Conservation (phyloP, 2,888 invertebrate species). For the Seira musarum region DNA sequence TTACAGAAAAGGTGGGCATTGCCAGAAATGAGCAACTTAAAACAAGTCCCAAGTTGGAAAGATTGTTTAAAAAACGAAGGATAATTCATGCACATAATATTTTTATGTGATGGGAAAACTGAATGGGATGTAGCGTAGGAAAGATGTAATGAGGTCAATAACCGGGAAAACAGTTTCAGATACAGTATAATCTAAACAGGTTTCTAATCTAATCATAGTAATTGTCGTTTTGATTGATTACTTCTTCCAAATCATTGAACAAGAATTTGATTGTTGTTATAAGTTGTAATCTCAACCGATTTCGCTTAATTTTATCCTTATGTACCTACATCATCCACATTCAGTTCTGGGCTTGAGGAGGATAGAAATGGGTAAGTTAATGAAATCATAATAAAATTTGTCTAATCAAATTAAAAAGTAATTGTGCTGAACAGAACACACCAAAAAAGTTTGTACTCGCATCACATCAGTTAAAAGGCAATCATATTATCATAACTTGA, state of each 20-base stretch:
- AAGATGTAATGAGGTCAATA: too few species aligned
- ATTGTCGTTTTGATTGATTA: constrained; percentile 8
- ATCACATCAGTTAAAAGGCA: not conserved
- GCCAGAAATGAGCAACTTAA: too few species aligned
- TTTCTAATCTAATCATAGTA: too few species aligned
- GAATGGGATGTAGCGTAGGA: too few species aligned
- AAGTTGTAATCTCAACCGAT: not conserved
- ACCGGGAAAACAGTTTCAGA: too few species aligned
- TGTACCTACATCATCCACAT: too few species aligned
- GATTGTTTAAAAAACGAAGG: too few species aligned
- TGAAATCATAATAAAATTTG: constrained; percentile 69
- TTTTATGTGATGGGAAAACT: too few species aligned
- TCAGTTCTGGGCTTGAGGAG: not conserved
- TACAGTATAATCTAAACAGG: too few species aligned
- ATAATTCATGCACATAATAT: too few species aligned
- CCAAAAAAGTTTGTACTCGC: not conserved
- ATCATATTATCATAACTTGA: constrained; percentile 1
- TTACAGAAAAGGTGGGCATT: too few species aligned
- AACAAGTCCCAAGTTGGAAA: too few species aligned
- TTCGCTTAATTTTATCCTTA: not conserved
- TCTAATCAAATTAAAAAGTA: constrained; percentile 70
- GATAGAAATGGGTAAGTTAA: constrained; percentile 28
- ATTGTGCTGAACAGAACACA: constrained; percentile 57
- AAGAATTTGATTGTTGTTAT: not conserved
- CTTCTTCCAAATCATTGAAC: not conserved